Percentiles rank a stretch among this genome's conserved stretches.
phyloP scores from a whole-genome alignment of 2,888 invertebrate genomes.

The Xanthia icteritia region DNA sequence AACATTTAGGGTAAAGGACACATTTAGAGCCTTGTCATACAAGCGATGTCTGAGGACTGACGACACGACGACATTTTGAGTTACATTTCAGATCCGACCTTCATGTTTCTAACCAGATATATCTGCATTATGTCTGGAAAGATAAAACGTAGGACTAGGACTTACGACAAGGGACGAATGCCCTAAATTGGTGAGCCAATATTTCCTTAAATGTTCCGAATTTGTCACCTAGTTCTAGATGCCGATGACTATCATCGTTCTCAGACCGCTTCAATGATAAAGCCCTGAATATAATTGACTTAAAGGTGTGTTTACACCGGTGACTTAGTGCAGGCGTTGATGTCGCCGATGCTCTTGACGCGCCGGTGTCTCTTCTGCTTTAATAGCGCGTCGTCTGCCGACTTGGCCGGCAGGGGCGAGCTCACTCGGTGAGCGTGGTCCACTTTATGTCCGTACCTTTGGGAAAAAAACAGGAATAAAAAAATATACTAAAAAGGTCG shows the following conservation, averaged over 20 bases:
- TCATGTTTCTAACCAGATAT: constrained; percentile 23
- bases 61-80: constrained; percentile 28
- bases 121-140: constrained; percentile 17
- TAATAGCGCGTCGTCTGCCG: constrained; percentile 84
- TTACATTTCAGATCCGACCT: constrained; percentile 10
- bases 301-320: constrained; percentile 76
- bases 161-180: constrained; percentile 2
- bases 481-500: not conserved
- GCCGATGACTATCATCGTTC: not conserved
- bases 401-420: constrained; percentile 87
- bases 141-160: constrained; percentile 5
- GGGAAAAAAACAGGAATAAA: not conserved
- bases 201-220: not conserved
- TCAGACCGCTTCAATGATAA: constrained; percentile 21
- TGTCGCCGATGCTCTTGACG: constrained; percentile 94
- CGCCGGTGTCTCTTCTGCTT: constrained; percentile 91
- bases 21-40: constrained; percentile 51
- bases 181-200: constrained; percentile 1
- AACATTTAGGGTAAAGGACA: constrained; percentile 55
- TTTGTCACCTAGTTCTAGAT: not conserved
- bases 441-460: constrained; percentile 85
- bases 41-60: constrained; percentile 35
- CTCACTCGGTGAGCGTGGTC: constrained; percentile 88
- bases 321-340: constrained; percentile 90
- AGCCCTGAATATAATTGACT: constrained; percentile 34